A percentile compares a stretch with the other conserved stretches of the same genome.
Evolutionary conservation across 2,888 invertebrate genomes (phyloP).

Genomic region (Lacanobia oleracea): DNA sequence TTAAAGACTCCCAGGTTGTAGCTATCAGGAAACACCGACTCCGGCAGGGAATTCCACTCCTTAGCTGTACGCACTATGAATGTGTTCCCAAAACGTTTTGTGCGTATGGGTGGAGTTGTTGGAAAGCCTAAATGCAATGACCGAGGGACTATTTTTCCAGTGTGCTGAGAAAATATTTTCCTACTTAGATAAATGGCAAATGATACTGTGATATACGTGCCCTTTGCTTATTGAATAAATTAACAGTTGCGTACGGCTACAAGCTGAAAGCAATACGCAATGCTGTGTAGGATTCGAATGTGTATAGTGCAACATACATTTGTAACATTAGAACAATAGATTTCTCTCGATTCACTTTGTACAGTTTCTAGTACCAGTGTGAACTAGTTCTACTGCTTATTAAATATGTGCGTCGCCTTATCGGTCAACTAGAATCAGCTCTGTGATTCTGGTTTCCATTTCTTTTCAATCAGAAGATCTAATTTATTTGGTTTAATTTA

Average conservation of each 20-base stretch:
- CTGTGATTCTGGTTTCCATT: too few relatives aligned
- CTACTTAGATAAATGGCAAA: background rate
- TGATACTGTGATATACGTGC: background rate
- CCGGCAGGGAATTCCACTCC: too few relatives aligned
- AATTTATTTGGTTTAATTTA: background rate
- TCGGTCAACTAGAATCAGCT: background rate
- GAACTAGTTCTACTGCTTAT: constrained; percentile 33
- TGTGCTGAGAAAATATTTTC: background rate
- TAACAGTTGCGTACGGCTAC: constrained; percentile 11
- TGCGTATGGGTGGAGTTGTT: too few relatives aligned
- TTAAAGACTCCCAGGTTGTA: too few relatives aligned
- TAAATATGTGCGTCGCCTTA: constrained; percentile 9
- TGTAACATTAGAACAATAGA: constrained; percentile 47
- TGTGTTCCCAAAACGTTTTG: too few relatives aligned
- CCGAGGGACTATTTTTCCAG: background rate
- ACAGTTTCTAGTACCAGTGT: constrained; percentile 21
- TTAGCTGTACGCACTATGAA: too few relatives aligned
- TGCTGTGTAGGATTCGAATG: constrained; percentile 9
- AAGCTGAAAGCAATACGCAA: constrained; percentile 31
- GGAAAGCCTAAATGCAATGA: background rate
- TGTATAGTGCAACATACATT: constrained; percentile 18
- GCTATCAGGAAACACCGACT: too few relatives aligned
- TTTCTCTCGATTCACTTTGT: constrained; percentile 39
- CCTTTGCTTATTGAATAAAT: constrained; percentile 13
- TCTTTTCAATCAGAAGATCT: background rate